Evolutionary conservation across 1,140 invertebrate genomes (phyloP), one percentile per base, ranked within the genome.

Genomic region (Pygmarrhopalites habei): DNA sequence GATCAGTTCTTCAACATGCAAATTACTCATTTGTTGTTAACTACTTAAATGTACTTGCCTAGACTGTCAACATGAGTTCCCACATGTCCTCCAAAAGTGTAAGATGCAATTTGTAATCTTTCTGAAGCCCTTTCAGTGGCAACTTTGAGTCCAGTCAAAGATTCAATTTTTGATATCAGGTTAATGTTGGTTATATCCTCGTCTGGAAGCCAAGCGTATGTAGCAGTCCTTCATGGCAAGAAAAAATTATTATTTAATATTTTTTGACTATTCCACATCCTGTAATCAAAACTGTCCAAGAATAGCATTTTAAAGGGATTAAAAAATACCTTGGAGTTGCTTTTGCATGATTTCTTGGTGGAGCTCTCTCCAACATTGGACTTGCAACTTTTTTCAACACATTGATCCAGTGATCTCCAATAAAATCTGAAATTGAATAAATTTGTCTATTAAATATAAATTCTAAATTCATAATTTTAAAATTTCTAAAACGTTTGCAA

Each of bases 201-300:
- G 49, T 70, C 68, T 47, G 60, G 58, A 4, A 70, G 59, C 68
- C 68, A 64, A 15, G 66, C 66, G 51, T 70, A 70, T 1, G 65
- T 60, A 2, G 68, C 68, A 15, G 68, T 67, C 41, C 68, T n/a
- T n/a, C n/a, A n/a, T n/a, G n/a, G n/a, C n/a, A n/a, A n/a, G n/a
- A n/a, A n/a, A n/a, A n/a, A n/a, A n/a, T n/a, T n/a, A n/a, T n/a
- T n/a, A n/a, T n/a, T n/a, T n/a, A n/a, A n/a, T n/a, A n/a, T n/a
- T n/a, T n/a, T n/a, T n/a, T n/a, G n/a, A n/a, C n/a, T n/a, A n/a
- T n/a, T n/a, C n/a, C n/a, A n/a, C n/a, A n/a, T n/a, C n/a, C n/a
- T n/a, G n/a, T n/a, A n/a, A n/a, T n/a, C n/a, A n/a, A n/a, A n/a
- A n/a, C n/a, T n/a, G n/a, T n/a, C n/a, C n/a, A n/a, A n/a, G n/a